Conservation (phyloP, 2,113 vertebrate genomes). For the Steatornis caripensis region DNA sequence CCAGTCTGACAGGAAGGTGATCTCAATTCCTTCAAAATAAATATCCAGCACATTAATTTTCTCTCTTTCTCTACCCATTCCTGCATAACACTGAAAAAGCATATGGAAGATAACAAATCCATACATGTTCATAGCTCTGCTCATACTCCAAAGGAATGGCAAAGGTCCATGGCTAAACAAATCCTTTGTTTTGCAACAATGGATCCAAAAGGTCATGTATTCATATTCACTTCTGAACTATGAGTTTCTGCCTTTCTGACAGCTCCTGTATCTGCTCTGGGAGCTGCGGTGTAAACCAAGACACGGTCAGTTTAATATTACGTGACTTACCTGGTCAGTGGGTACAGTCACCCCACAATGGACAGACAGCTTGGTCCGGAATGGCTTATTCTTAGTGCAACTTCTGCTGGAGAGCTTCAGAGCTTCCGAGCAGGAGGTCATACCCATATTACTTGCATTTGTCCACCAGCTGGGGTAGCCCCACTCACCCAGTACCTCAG, state of each 20-base stretch:
- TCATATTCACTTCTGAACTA: neutral
- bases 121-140: neutral
- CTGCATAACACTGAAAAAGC: neutral
- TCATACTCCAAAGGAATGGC: neutral
- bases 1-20: neutral
- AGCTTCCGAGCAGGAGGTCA: no score
- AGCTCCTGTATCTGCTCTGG: neutral
- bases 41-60: neutral
- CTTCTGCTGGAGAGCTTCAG: neutral
- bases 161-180: neutral
- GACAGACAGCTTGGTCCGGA: neutral
- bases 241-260: neutral
- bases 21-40: constrained; percentile 9
- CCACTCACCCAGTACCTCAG: neutral
- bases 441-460: neutral
- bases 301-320: neutral
- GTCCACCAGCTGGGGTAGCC: neutral
- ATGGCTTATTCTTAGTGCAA: neutral
- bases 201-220: neutral
- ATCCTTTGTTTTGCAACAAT: neutral
- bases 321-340: neutral
- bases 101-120: neutral
- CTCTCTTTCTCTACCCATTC: neutral
- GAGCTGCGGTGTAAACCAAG: neutral
- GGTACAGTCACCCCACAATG: neutral